Evolutionary conservation across 2,888 invertebrate genomes (phyloP).

Genomic region (Dicycla oo): DNA sequence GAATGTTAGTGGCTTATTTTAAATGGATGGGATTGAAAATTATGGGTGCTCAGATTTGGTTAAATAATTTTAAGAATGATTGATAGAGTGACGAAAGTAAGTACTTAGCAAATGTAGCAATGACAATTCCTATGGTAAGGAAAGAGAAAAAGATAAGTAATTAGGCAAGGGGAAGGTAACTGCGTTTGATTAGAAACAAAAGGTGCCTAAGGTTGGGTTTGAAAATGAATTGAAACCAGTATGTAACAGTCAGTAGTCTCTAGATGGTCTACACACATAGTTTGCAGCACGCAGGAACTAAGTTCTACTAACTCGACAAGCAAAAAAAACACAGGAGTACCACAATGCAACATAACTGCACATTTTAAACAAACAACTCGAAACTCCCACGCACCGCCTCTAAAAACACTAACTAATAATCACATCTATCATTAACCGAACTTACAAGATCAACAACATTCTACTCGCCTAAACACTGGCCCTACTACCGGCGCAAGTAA

Average conservation of each 20-base stretch:
- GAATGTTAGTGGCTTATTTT: conserved; percentile 19
- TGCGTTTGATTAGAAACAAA: not conserved
- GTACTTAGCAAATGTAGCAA: not conserved
- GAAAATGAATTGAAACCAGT: not conserved
- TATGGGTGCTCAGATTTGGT: not conserved
- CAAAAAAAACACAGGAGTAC: not conserved
- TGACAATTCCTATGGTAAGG: not conserved
- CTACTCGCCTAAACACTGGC: conserved; percentile 45
- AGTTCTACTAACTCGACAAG: not conserved
- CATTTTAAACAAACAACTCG: conserved; percentile 23
- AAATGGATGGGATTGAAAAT: conserved; percentile 14
- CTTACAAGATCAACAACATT: conserved; percentile 39
- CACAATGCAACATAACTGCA: not conserved
- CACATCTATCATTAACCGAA: conserved; percentile 43
- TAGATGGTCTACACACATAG: not conserved
- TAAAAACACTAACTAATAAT: conserved; percentile 32
- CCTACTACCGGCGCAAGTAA: conserved; percentile 49
- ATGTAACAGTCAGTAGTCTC: too few species aligned
- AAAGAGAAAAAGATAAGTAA: not conserved
- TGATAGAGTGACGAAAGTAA: not conserved
- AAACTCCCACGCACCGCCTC: conserved; percentile 37
- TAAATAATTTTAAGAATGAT: conserved; percentile 8
- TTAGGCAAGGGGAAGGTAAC: too few species aligned
- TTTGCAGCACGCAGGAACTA: not conserved
- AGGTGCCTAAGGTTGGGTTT: not conserved